Conservation (phyloP, 2,113 vertebrate species). For the Bombycilla garrulus region DNA sequence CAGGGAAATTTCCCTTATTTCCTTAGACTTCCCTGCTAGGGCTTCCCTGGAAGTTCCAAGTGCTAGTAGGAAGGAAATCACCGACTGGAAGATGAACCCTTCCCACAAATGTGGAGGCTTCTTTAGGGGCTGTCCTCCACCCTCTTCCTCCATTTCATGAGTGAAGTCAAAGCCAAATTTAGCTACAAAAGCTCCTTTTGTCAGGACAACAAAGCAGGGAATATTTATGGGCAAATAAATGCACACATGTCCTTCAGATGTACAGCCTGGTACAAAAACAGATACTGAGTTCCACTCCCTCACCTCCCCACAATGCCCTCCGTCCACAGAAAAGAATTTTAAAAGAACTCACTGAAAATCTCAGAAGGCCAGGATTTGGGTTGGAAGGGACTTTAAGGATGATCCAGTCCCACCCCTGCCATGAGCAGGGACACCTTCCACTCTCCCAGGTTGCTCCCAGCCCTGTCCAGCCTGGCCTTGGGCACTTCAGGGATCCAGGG, state of each 20-base stretch:
- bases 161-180: neutral
- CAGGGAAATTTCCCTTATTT: neutral
- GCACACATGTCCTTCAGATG: rapidly evolving
- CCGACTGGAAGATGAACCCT: neutral
- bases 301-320: neutral
- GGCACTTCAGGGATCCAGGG: neutral
- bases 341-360: neutral
- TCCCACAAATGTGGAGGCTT: neutral
- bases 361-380: neutral
- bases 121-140: neutral
- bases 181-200: neutral
- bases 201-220: neutral
- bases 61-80: neutral
- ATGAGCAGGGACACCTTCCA: neutral
- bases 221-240: neutral
- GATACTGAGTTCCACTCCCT: neutral
- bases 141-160: neutral
- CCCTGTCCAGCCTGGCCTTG: rapidly evolving
- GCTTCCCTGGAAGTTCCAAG: neutral
- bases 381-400: neutral
- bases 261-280: neutral
- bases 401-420: neutral
- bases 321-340: neutral
- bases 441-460: rapidly evolving
- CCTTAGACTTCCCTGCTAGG: neutral